A percentile compares a stretch with the other conserved stretches of the same genome.
These are phyloP conservation scores for Agapornis canus DNA, from an alignment of 2,797 vertebrate species.

Conservation along the genomic window DNA sequence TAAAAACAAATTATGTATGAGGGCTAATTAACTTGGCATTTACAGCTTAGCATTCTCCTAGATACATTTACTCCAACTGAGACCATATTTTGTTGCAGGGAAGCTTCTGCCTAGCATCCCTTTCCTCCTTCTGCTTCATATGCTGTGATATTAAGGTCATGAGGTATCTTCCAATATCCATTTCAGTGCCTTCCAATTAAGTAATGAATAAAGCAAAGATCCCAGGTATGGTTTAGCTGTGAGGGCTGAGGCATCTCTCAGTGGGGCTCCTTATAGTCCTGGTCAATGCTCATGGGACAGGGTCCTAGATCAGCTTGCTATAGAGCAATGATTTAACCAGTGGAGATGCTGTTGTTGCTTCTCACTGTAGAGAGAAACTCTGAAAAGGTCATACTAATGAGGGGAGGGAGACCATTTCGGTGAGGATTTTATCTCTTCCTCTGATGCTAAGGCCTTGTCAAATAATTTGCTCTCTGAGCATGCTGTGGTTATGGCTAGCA, in stretches of 20 bases:
- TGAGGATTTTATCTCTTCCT: neutral
- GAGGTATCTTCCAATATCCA: neutral
- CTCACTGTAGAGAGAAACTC: neutral
- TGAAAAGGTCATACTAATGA: neutral
- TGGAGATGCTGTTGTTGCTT: neutral
- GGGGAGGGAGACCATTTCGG: neutral
- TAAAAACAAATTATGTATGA: neutral
- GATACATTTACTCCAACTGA: neutral
- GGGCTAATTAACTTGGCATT: slow-evolving; percentile 66
- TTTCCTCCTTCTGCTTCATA: neutral
- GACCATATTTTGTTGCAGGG: neutral
- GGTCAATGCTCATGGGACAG: neutral
- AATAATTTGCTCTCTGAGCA: neutral
- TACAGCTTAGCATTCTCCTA: slow-evolving; percentile 24
- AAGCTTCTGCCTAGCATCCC: neutral
- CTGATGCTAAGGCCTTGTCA: neutral
- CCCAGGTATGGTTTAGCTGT: neutral
- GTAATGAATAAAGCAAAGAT: neutral
- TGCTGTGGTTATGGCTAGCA: neutral
- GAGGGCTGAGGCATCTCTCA: neutral
- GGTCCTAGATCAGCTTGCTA: neutral
- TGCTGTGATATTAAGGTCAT: neutral
- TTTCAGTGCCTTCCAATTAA: neutral
- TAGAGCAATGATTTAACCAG: neutral
- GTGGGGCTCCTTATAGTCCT: neutral